Conservation (phyloP, 1,140 invertebrate species). For the Pogonomyrmex barbatus region DNA sequence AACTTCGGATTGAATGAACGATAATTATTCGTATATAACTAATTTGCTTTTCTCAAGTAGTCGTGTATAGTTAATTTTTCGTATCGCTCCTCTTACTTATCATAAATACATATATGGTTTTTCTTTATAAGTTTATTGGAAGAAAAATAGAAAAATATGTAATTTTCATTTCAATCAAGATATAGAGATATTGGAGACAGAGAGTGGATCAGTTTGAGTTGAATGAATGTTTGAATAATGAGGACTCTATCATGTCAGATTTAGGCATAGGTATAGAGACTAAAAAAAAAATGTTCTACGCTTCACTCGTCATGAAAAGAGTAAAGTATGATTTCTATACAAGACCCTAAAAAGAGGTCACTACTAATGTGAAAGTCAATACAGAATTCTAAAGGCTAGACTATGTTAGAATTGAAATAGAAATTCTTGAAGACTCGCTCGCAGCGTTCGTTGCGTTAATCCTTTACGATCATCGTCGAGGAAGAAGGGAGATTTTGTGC, state of each 20-base stretch:
- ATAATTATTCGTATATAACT: not conserved
- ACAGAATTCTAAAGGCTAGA: slow-evolving; percentile 56
- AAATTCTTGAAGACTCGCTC: slow-evolving; percentile 37
- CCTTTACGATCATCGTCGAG: slow-evolving; percentile 5
- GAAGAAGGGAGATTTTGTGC: not conserved
- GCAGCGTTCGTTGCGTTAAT: slow-evolving; percentile 34
- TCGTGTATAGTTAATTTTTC: too few relatives aligned
- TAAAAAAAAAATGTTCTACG: slow-evolving; percentile 66
- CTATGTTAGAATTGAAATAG: slow-evolving; percentile 50
- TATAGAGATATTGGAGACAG: not conserved
- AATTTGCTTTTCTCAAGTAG: not conserved
- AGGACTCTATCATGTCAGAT: slow-evolving; percentile 51
- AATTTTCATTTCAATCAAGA: not conserved
- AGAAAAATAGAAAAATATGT: not conserved
- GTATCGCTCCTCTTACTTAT: not conserved
- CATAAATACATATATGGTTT: not conserved
- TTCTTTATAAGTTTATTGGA: not conserved
- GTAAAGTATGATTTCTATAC: slow-evolving; percentile 61
- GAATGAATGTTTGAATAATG: slow-evolving; percentile 33
- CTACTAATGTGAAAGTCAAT: slow-evolving; percentile 65
- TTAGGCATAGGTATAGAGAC: slow-evolving; percentile 47
- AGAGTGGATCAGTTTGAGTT: slow-evolving; percentile 38
- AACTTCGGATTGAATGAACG: not conserved
- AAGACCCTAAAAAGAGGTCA: slow-evolving; percentile 66
- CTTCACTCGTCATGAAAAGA: slow-evolving; percentile 64